Conservation (phyloP, 2,113 vertebrate genomes). For the Eulemur macaco region DNA sequence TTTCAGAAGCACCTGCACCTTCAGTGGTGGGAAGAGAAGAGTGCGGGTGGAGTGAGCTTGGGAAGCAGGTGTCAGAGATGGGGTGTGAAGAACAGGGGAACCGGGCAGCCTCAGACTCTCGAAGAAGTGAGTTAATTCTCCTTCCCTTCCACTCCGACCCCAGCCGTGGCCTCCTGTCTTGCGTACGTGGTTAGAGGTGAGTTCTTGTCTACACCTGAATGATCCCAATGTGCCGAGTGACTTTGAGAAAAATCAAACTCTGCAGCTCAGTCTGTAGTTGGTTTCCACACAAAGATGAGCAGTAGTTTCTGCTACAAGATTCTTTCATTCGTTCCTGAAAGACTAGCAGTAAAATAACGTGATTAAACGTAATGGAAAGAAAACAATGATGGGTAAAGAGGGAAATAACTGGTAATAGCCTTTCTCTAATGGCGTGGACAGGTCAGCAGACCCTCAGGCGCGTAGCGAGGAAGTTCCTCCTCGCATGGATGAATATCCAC, state of each 20-base stretch:
- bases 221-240: background rate
- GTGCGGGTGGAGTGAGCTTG: background rate
- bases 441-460: background rate
- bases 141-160: background rate
- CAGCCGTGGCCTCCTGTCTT: background rate
- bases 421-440: background rate
- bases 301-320: background rate
- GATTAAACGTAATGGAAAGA: background rate
- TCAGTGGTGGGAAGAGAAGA: background rate
- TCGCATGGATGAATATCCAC: background rate
- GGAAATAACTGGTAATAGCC: background rate
- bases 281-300: background rate
- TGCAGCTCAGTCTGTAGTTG: background rate
- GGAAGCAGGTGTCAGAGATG: background rate
- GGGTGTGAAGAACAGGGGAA: background rate
- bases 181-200: too few relatives aligned
- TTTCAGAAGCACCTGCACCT: background rate
- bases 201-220: background rate
- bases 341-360: background rate
- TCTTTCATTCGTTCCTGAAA: background rate
- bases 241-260: background rate
- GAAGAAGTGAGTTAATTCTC: accelerated
- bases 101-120: accelerated
- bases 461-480: background rate
- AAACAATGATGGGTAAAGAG: background rate